Conservation (phyloP, 1,140 invertebrate species). For the Dermatophagoides farinae region DNA sequence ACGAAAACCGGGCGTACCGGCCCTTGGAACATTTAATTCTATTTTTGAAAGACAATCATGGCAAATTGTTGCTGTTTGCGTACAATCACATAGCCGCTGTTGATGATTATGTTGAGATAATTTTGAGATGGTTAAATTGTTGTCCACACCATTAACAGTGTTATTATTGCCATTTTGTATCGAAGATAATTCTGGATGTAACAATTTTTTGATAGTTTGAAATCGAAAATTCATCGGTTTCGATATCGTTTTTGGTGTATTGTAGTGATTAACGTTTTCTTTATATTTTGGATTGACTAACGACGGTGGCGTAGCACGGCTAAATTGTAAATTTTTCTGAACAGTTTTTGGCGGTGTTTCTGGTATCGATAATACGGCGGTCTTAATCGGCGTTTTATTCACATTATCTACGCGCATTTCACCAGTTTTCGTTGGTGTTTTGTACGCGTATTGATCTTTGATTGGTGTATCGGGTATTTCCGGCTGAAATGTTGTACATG, state of each 20-base stretch:
- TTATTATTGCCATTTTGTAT: not conserved
- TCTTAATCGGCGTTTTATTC: not conserved
- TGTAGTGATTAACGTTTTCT: not conserved
- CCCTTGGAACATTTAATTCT: constrained; percentile 44
- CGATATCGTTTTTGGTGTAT: not conserved
- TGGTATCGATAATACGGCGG: not conserved
- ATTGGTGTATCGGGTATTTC: too few species aligned
- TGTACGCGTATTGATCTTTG: not conserved
- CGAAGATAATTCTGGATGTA: not conserved
- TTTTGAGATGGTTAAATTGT: not conserved
- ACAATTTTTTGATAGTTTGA: not conserved
- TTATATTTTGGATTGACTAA: not conserved
- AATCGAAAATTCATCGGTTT: not conserved
- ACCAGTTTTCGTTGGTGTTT: not conserved
- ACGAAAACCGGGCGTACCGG: constrained; percentile 71
- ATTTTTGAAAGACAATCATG: constrained; percentile 33
- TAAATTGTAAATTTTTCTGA: constrained; percentile 1
- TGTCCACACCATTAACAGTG: not conserved
- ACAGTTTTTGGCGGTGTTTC: constrained; percentile 14
- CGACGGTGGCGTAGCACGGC: not conserved
- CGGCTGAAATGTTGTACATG: too few species aligned
- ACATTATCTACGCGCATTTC: not conserved
- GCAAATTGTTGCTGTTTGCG: constrained; percentile 14
- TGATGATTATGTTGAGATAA: not conserved
- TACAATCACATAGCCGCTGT: constrained; percentile 10